These are phyloP conservation scores for Eristalis intricaria DNA, from an alignment of 2,888 invertebrate species.

Conservation along the genomic window DNA sequence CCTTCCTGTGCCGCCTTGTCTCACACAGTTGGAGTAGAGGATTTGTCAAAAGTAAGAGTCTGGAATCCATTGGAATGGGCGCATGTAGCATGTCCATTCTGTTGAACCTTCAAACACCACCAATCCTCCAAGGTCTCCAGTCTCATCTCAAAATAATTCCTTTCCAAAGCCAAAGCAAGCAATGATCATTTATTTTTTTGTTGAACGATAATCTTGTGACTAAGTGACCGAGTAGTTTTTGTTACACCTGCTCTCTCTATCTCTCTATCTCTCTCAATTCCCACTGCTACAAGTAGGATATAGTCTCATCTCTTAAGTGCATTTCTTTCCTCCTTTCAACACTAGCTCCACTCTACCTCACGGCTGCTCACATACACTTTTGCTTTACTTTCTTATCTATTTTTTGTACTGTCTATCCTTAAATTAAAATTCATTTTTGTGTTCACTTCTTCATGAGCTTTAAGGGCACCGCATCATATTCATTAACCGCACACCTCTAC, in stretches of 20 bases:
- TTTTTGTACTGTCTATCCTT: not conserved
- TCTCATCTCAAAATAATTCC: not conserved
- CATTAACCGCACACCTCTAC: slow-evolving; percentile 40
- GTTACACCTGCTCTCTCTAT: not conserved
- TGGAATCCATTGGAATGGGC: no score
- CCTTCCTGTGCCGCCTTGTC: no score
- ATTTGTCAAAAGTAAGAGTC: no score
- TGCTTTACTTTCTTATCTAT: slow-evolving; percentile 17
- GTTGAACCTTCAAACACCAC: no score
- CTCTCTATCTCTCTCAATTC: slow-evolving; percentile 1
- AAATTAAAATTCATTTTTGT: not conserved
- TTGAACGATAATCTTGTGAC: slow-evolving; percentile 17
- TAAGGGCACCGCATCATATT: slow-evolving; percentile 33
- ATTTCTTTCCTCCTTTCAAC: slow-evolving; percentile 4
- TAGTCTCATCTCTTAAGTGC: not conserved
- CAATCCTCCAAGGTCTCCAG: not conserved
- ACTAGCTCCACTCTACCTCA: slow-evolving; percentile 7
- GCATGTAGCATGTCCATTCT: no score
- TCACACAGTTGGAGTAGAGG: no score
- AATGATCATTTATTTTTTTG: not conserved
- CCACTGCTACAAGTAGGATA: not conserved
- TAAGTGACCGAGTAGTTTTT: slow-evolving; percentile 10
- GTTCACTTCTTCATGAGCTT: slow-evolving; percentile 4
- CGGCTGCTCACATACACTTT: slow-evolving; percentile 17
- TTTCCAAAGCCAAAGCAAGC: not conserved